A percentile compares a stretch with the other conserved stretches of the same genome.
Conservation (phyloP, 2,888 invertebrate species). For the Nomada hirtipes region DNA sequence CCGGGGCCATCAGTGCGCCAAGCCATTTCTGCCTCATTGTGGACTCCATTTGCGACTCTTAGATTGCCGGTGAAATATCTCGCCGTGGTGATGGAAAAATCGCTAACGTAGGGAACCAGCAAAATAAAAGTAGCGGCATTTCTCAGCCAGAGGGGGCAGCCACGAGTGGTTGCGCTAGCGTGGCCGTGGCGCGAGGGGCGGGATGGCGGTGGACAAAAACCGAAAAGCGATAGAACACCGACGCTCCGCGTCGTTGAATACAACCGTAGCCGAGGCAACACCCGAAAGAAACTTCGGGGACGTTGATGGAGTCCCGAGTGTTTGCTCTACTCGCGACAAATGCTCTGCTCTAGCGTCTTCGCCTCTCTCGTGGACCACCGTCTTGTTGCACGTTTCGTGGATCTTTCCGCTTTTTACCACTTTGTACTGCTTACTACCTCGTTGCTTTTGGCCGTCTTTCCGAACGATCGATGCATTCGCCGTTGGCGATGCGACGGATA, state of each 20-base stretch:
- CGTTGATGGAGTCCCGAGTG: conserved; percentile 81
- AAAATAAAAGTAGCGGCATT: conserved; percentile 83
- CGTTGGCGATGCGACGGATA: conserved; percentile 15
- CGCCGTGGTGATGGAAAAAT: conserved; percentile 83
- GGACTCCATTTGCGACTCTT: conserved; percentile 84
- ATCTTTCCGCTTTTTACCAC: conserved; percentile 46
- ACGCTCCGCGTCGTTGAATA: conserved; percentile 66
- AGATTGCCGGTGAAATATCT: conserved; percentile 84
- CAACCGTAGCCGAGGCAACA: conserved; percentile 65
- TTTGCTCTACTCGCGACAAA: conserved; percentile 78
- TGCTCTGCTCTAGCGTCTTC: conserved; percentile 74
- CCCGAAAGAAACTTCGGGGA: conserved; percentile 80
- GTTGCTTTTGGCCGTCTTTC: not conserved
- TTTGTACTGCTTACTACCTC: not conserved
- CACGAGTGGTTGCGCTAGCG: conserved; percentile 49
- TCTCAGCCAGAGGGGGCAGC: conserved; percentile 74
- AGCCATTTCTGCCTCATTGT: conserved; percentile 84
- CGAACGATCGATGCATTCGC: conserved; percentile 34
- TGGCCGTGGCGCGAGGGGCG: conserved; percentile 46
- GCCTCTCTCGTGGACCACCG: conserved; percentile 32
- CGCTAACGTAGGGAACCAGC: conserved; percentile 82
- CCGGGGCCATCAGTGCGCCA: conserved; percentile 79
- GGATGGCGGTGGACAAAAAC: conserved; percentile 74
- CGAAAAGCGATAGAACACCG: conserved; percentile 79
- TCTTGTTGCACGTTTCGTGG: conserved; percentile 38